Base-by-base conservation (phyloP, 2,888 invertebrate species). In the Eupsilia transversa region DNA sequence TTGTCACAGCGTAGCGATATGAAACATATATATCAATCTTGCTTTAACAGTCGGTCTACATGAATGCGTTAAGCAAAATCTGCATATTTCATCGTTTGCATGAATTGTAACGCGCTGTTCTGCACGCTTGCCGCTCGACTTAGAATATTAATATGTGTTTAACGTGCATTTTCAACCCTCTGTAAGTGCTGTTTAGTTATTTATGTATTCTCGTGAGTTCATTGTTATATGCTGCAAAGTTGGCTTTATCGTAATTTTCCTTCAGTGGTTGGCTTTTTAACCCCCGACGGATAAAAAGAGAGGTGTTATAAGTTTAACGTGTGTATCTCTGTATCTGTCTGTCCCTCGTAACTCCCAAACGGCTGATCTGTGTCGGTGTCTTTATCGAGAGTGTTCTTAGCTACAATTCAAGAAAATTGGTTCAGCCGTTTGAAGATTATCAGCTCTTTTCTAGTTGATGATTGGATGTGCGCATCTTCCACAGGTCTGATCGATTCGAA, bases 51-150 rank as follows among this genome's bases (percentile, higher is more conserved):
- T 75, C 65, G 20, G 41, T 71, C 63, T 64, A 75, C 74, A 72
- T 85, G 72, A 76, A 79, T 82, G 64, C 59, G 71, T 83, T 69
- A 72, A 64, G 57, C 64, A 61, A 76, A 84, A 84, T 84, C 71
- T 86, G 74, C 86, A 80, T 86, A 83, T 65, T 83, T 76, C 83
- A 83, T 73, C 75, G 68, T 85, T 82, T 83, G 86, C 83, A 86
- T 86, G 84, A 66, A 79, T 79, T 83, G 61, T 80, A 71, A 71
- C 76, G 68, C 56, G 68, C 56, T 76, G 68, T 72, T 72, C 77
- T 75, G 83, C 83, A 83, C 81, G 81, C 74, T 80, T 66, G 43
- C 64, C 38, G 56, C 69, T 74, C 72, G 60, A 75, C 86, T 77
- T 74, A 73, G 70, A 80, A 84, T 83, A 82, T 68, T 85, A 75